Conservation (phyloP, 2,888 invertebrate genomes). For the Drosophila mulleri region DNA sequence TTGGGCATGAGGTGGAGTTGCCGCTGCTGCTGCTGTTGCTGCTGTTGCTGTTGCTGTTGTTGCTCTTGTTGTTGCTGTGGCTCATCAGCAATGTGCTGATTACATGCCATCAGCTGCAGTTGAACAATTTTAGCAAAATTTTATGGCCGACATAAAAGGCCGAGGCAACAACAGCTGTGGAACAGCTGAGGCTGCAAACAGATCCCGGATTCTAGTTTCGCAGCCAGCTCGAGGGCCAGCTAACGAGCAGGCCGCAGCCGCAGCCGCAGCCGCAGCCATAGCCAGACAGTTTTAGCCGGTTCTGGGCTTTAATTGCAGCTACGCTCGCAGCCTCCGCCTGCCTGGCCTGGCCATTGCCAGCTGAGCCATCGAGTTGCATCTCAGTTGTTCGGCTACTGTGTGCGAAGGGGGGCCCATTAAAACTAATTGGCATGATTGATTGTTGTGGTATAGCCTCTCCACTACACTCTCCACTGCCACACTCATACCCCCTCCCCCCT, state of each 20-base stretch:
- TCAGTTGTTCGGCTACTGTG: slow-evolving; percentile 55
- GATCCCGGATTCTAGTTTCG: slow-evolving; percentile 39
- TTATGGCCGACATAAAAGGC: slow-evolving; percentile 60
- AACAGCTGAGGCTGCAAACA: slow-evolving; percentile 15
- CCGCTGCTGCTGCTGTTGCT: not conserved
- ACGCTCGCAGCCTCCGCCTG: slow-evolving; percentile 34
- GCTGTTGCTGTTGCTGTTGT: not conserved
- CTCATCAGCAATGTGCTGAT: slow-evolving; percentile 34
- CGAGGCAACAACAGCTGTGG: slow-evolving; percentile 36
- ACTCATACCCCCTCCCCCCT: not conserved
- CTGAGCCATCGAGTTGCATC: slow-evolving; percentile 33
- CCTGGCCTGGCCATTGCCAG: slow-evolving; percentile 28
- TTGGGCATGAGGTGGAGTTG: slow-evolving; percentile 1
- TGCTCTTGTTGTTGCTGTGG: not conserved
- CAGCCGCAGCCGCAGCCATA: not conserved
- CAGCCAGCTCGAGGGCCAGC: slow-evolving; percentile 31
- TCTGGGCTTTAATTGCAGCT: slow-evolving; percentile 54
- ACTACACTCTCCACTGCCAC: not conserved
- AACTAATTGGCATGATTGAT: slow-evolving; percentile 76
- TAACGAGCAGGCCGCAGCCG: slow-evolving; percentile 45
- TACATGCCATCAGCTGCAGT: slow-evolving; percentile 59
- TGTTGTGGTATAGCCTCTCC: slow-evolving; percentile 41
- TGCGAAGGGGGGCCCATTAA: slow-evolving; percentile 59
- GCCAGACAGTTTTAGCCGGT: slow-evolving; percentile 27
- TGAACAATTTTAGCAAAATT: slow-evolving; percentile 60